A percentile compares a stretch with the other conserved stretches of the same genome.
Evolutionary conservation across 1,140 invertebrate genomes (phyloP).

Genomic region (Nasonia longicornis): DNA sequence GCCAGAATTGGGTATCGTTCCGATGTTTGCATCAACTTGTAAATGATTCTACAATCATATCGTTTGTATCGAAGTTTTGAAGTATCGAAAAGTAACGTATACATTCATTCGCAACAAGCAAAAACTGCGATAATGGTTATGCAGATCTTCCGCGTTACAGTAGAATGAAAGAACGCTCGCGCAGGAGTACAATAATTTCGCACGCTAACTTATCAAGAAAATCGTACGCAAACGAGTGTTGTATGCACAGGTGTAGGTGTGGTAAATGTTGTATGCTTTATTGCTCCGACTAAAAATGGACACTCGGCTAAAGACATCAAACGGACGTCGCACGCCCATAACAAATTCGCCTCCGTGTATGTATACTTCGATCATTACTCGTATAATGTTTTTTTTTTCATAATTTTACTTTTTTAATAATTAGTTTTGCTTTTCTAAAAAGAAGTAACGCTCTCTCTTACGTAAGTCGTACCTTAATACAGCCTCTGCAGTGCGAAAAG

Average conservation of each 20-base stretch:
- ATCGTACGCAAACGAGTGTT: not conserved
- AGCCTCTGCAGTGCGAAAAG: slow-evolving; percentile 32
- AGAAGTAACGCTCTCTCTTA: slow-evolving; percentile 18
- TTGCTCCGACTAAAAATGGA: slow-evolving; percentile 25
- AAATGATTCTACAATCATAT: not conserved
- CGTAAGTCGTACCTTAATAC: slow-evolving; percentile 36
- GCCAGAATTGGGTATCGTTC: too few species aligned
- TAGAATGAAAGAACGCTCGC: not conserved
- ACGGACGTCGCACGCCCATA: slow-evolving; percentile 25
- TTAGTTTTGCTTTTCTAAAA: slow-evolving; percentile 21
- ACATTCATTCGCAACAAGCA: not conserved
- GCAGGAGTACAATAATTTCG: not conserved
- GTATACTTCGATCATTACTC: slow-evolving; percentile 19
- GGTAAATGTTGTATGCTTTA: slow-evolving; percentile 3
- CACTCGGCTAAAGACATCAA: slow-evolving; percentile 31
- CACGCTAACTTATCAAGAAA: not conserved
- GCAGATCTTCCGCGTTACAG: not conserved
- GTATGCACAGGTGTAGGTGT: not conserved
- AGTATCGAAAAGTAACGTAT: not conserved
- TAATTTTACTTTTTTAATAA: slow-evolving; percentile 17
- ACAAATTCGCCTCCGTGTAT: slow-evolving; percentile 25
- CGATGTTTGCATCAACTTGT: not conserved
- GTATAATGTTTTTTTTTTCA: not conserved
- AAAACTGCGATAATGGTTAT: not conserved
- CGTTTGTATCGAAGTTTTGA: not conserved